phyloP scores from a whole-genome alignment of 2,888 invertebrate genomes.

The Choreutis nemorana region DNA sequence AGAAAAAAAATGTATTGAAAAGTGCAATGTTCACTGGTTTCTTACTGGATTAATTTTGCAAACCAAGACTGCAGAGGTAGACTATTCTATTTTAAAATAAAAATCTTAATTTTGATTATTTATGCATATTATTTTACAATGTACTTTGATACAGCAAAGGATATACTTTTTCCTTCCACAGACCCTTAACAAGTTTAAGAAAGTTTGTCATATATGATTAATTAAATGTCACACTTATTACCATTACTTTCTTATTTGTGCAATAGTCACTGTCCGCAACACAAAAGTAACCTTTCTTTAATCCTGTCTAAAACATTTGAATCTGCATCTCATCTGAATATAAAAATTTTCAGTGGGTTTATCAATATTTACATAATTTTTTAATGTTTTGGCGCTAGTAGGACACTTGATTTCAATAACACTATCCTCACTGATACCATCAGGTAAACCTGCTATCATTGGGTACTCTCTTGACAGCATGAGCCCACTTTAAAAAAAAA shows the following conservation, averaged over 20 bases:
- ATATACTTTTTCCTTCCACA: slow-evolving; percentile 11
- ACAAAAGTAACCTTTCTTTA: slow-evolving; percentile 12
- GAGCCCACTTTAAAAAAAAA: slow-evolving; percentile 15
- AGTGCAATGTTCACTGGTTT: not conserved
- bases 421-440: slow-evolving; percentile 14
- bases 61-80: slow-evolving; percentile 2
- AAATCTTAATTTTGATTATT: not conserved
- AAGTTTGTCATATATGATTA: slow-evolving; percentile 8
- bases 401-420: slow-evolving; percentile 15
- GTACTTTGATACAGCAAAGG: not conserved
- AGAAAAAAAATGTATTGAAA: slow-evolving; percentile 2
- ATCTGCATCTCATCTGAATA: slow-evolving; percentile 14
- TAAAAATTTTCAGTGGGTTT: slow-evolving; percentile 10
- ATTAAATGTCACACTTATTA: not conserved
- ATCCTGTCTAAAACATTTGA: slow-evolving; percentile 13
- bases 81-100: not conserved
- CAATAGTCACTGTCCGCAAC: slow-evolving; percentile 10
- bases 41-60: slow-evolving; percentile 10
- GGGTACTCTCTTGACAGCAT: slow-evolving; percentile 11
- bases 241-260: slow-evolving; percentile 7
- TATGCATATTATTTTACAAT: not conserved
- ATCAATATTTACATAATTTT: slow-evolving; percentile 12
- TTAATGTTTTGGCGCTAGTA: slow-evolving; percentile 9
- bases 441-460: slow-evolving; percentile 18
- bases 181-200: slow-evolving; percentile 1